A percentile compares a stretch with the other conserved stretches of the same genome.
phyloP scores from a whole-genome alignment of 1,140 invertebrate genomes.

The Vanessa tameamea region DNA sequence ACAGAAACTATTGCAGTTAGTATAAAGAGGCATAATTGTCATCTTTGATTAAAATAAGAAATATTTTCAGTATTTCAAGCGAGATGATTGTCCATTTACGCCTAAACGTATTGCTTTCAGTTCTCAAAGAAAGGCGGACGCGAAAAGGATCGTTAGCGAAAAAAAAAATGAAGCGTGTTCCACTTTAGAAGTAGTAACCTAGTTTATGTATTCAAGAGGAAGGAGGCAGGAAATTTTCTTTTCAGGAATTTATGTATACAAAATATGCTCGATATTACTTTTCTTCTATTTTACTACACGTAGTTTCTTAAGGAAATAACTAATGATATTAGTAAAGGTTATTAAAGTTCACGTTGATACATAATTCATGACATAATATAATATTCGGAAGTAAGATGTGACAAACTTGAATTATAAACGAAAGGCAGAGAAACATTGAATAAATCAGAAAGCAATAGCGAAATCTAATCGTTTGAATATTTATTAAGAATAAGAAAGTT shows the following conservation, averaged over 20 bases:
- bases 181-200: constrained; percentile 28
- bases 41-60: neutral
- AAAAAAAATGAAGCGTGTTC: constrained; percentile 14
- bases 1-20: too few species aligned
- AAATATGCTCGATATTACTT: neutral
- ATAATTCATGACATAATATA: too few species aligned
- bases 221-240: constrained; percentile 5
- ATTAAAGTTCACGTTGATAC: too few species aligned
- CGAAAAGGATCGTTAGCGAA: constrained; percentile 12
- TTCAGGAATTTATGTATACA: neutral
- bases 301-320: too few species aligned
- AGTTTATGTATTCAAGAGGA: constrained; percentile 27
- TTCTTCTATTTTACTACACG: neutral
- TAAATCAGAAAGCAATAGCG: constrained; percentile 27
- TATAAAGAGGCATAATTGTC: too few species aligned
- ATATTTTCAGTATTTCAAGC: neutral
- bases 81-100: neutral
- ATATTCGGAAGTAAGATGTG: neutral
- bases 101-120: neutral
- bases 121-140: neutral
- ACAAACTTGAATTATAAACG: constrained; percentile 27
- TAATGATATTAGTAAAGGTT: too few species aligned
- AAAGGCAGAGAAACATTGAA: constrained; percentile 7
- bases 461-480: neutral
- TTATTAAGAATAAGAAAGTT: constrained; percentile 16